Evolutionary conservation across 2,797 vertebrate species (phyloP).

Genomic region (Spondyliosoma cantharus): DNA sequence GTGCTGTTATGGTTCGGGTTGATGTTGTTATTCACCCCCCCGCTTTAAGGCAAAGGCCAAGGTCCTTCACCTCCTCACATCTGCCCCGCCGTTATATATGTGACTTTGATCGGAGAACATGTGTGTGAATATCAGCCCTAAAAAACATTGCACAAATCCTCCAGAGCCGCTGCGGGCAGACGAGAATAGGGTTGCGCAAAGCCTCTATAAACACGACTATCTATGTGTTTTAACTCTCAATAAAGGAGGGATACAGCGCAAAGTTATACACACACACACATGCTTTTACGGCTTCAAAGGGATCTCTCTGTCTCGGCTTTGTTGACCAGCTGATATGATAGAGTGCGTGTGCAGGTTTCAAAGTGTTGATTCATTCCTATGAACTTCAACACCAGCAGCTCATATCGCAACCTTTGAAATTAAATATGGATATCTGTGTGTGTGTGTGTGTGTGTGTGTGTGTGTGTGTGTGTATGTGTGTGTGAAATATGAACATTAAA

Average conservation of each 20-base stretch:
- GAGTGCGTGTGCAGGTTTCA: slow-evolving; percentile 18
- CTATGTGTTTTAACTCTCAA: slow-evolving; percentile 45
- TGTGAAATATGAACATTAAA: slow-evolving; percentile 28
- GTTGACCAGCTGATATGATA: slow-evolving; percentile 37
- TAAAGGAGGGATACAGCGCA: slow-evolving; percentile 7
- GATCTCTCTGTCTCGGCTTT: slow-evolving; percentile 3
- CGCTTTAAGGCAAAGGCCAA: slow-evolving; percentile 44
- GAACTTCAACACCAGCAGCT: slow-evolving; percentile 15
- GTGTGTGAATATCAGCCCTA: slow-evolving; percentile 22
- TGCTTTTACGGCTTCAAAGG: slow-evolving; percentile 19
- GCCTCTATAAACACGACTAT: slow-evolving; percentile 19
- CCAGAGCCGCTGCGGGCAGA: neutral
- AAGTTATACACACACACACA: neutral
- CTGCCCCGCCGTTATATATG: neutral
- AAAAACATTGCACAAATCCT: slow-evolving; percentile 17
- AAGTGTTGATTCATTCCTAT: slow-evolving; percentile 23
- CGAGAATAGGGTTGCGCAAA: neutral
- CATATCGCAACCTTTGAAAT: slow-evolving; percentile 63
- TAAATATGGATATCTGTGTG: slow-evolving; percentile 42
- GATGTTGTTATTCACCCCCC: slow-evolving; percentile 6
- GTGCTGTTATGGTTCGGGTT: neutral
- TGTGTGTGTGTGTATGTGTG: slow-evolving; percentile 9
- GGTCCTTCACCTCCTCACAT: slow-evolving; percentile 36
- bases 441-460: slow-evolving; percentile 10
- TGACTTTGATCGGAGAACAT: slow-evolving; percentile 30